Conservation (phyloP, 1,140 invertebrate genomes). For the Zaprionus camerounensis region DNA sequence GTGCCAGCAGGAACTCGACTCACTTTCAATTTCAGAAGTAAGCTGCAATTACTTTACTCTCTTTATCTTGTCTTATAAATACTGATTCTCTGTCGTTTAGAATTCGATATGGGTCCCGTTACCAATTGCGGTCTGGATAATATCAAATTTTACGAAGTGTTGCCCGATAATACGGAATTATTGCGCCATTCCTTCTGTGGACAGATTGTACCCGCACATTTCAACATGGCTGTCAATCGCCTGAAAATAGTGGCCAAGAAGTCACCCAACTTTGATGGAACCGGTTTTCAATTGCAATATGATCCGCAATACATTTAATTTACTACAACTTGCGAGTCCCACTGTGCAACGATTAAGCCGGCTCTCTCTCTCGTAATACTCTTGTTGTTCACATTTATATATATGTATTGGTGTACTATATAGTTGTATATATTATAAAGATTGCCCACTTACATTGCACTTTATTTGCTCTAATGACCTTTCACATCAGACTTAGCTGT, state of each 20-base stretch:
- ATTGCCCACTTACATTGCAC: background rate
- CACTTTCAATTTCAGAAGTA: constrained; percentile 86
- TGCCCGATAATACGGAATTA: constrained; percentile 57
- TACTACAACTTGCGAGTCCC: background rate
- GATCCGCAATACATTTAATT: background rate
- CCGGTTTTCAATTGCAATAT: constrained; percentile 85
- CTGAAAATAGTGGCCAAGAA: constrained; percentile 87
- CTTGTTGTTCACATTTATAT: too few relatives aligned
- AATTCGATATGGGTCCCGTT: constrained; percentile 87
- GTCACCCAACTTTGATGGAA: constrained; percentile 87
- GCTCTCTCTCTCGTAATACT: background rate
- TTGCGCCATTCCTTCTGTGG: constrained; percentile 85
- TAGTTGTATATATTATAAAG: background rate
- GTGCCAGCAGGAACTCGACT: constrained; percentile 87
- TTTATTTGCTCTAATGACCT: background rate
- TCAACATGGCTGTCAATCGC: constrained; percentile 85
- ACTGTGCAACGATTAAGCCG: background rate
- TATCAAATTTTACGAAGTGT: constrained; percentile 86
- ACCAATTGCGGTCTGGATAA: constrained; percentile 86
- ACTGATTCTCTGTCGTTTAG: constrained; percentile 37
- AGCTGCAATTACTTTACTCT: background rate
- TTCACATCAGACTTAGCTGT: constrained; percentile 15
- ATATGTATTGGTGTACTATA: too few relatives aligned
- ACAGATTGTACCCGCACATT: constrained; percentile 86
- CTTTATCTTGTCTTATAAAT: background rate